phyloP scores from a whole-genome alignment of 1,140 invertebrate genomes.

The Asobara japonica region DNA sequence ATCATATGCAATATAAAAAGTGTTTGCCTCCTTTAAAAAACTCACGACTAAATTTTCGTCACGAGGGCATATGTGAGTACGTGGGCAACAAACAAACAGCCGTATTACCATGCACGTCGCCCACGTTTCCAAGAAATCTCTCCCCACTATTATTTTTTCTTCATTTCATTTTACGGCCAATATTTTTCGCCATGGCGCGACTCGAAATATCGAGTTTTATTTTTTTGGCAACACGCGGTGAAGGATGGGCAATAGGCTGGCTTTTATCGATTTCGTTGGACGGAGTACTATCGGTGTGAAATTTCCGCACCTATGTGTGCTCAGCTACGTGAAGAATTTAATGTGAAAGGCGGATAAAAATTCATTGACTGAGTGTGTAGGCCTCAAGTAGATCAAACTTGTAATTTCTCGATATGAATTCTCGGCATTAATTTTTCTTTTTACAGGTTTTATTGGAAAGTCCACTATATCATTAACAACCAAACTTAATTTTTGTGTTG shows the following conservation, averaged over 20 bases:
- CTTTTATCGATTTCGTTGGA: background rate
- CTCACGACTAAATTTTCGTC: constrained; percentile 36
- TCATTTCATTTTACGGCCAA: background rate
- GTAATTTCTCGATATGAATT: too few species aligned
- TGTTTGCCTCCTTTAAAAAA: background rate
- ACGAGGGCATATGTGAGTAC: background rate
- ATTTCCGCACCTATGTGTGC: too few species aligned
- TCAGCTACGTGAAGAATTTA: too few species aligned
- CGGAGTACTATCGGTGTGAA: too few species aligned
- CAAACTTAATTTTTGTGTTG: too few species aligned
- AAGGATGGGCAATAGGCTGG: background rate
- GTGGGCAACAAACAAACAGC: background rate
- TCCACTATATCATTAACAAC: too few species aligned
- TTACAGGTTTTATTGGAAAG: too few species aligned
- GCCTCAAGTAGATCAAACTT: too few species aligned
- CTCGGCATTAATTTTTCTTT: too few species aligned
- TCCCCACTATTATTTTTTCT: background rate
- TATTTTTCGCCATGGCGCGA: background rate
- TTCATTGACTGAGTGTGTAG: too few species aligned
- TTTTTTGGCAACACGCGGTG: background rate
- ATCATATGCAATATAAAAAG: background rate
- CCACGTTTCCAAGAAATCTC: constrained; percentile 6
- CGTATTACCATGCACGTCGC: constrained; percentile 9
- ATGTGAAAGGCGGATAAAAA: too few species aligned
- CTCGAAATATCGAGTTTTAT: background rate